Conservation (phyloP, 2,888 invertebrate genomes). For the Morinoia aosen region DNA sequence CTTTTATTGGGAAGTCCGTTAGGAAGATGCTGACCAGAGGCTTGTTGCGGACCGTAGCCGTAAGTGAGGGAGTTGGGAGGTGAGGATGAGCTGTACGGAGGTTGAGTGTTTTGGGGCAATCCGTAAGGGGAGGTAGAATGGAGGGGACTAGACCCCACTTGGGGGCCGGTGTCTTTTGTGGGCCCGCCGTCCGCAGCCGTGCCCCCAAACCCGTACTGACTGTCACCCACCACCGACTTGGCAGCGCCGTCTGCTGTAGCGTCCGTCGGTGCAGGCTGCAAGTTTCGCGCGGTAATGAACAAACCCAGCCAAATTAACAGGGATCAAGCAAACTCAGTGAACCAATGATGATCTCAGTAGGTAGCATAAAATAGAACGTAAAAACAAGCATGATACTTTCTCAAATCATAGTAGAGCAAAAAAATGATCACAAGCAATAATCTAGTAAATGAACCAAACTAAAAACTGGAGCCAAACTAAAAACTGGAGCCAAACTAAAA, state of each 20-base stretch:
- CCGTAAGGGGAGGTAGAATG: constrained; percentile 35
- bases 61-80: constrained; percentile 33
- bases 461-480: too few relatives aligned
- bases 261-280: constrained; percentile 37
- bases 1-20: constrained; percentile 52
- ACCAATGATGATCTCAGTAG: neutral
- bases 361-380: neutral
- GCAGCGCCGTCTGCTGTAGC: constrained; percentile 58
- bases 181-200: constrained; percentile 55
- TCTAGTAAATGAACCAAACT: neutral
- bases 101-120: constrained; percentile 13
- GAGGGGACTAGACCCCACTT: constrained; percentile 54
- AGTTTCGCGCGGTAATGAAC: neutral
- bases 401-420: neutral
- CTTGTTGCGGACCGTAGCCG: constrained; percentile 53
- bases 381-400: neutral
- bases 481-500: neutral
- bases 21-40: constrained; percentile 55
- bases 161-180: constrained; percentile 57
- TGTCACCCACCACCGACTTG: constrained; percentile 73
- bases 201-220: constrained; percentile 74
- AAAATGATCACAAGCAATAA: neutral
- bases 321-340: neutral
- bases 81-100: constrained; percentile 54
- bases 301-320: neutral